A percentile compares a stretch with the other conserved stretches of the same genome.
These are phyloP conservation scores for Petrolisthes cinctipes DNA, from an alignment of 2,888 invertebrate genomes.

Conservation along the genomic window DNA sequence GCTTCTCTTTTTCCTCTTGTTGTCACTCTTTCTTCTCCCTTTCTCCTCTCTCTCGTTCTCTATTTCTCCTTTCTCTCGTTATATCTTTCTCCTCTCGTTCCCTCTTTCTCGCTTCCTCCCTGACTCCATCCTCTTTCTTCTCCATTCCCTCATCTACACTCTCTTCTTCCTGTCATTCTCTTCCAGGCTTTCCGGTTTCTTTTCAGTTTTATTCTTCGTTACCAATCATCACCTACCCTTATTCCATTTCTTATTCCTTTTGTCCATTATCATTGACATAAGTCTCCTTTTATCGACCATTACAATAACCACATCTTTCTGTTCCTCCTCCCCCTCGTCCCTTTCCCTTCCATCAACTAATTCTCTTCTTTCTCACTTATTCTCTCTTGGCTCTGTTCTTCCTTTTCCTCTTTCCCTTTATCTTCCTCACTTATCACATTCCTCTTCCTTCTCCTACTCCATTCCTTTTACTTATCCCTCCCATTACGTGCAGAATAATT, in stretches of 20 bases:
- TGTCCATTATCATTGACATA: too few relatives aligned
- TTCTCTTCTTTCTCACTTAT: not conserved
- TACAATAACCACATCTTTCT: too few relatives aligned
- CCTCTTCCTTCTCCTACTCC: not conserved
- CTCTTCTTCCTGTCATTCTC: not conserved
- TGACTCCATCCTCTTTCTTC: not conserved
- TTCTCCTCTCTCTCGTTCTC: not conserved
- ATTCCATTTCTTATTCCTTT: too few relatives aligned
- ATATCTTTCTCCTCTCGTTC: not conserved
- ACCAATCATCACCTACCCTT: too few relatives aligned
- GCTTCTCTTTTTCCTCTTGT: not conserved
- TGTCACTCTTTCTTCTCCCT: not conserved
- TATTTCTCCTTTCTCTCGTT: not conserved
- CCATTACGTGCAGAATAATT: too few relatives aligned
- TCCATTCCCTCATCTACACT: not conserved
- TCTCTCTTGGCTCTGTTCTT: not conserved
- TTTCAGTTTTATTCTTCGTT: too few relatives aligned
- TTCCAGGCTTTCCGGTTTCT: too few relatives aligned
- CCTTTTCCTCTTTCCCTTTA: not conserved
- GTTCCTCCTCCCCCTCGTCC: not conserved
- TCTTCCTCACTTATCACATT: not conserved
- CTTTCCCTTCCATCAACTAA: not conserved
- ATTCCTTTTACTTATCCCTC: not conserved
- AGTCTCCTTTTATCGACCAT: too few relatives aligned
- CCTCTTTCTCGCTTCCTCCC: not conserved